phyloP scores from a whole-genome alignment of 2,113 vertebrate species.

The Chaenogobius annularis region DNA sequence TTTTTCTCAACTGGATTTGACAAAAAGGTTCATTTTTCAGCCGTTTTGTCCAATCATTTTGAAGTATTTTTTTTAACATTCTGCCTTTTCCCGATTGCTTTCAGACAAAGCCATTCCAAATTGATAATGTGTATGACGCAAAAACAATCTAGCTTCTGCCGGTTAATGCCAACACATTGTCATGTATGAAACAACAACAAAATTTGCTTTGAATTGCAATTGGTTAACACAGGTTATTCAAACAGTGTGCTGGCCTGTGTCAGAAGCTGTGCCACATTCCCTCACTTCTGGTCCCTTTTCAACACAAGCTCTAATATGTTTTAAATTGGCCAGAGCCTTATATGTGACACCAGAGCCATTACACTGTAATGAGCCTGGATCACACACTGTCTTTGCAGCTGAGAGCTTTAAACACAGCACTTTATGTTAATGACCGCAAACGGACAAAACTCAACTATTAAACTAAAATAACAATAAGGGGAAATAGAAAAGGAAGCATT shows the following conservation, averaged over 20 bases:
- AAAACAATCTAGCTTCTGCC: no score
- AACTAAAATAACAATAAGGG: background rate
- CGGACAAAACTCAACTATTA: background rate
- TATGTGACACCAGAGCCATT: slow-evolving; percentile 45
- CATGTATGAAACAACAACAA: no score
- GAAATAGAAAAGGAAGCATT: background rate
- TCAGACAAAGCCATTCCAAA: no score
- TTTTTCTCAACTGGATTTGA: no score
- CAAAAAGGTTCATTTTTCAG: no score
- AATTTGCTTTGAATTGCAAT: slow-evolving; percentile 18
- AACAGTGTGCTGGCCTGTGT: slow-evolving; percentile 32
- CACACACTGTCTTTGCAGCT: slow-evolving; percentile 30
- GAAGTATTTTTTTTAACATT: no score
- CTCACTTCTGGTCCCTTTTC: slow-evolving; percentile 40
- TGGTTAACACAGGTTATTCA: slow-evolving; percentile 57
- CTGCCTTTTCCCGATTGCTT: no score
- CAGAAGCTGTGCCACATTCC: slow-evolving; percentile 45
- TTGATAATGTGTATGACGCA: no score
- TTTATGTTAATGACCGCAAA: slow-evolving; percentile 6
- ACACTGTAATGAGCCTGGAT: slow-evolving; percentile 42
- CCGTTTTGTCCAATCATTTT: no score
- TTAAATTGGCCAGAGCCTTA: slow-evolving; percentile 59
- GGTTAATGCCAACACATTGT: no score
- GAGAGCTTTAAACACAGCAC: background rate
- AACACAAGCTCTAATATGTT: slow-evolving; percentile 59